Evolutionary conservation across 2,113 vertebrate species (phyloP), one percentile per base, ranked within the genome.

Genomic region (Limanda limanda): DNA sequence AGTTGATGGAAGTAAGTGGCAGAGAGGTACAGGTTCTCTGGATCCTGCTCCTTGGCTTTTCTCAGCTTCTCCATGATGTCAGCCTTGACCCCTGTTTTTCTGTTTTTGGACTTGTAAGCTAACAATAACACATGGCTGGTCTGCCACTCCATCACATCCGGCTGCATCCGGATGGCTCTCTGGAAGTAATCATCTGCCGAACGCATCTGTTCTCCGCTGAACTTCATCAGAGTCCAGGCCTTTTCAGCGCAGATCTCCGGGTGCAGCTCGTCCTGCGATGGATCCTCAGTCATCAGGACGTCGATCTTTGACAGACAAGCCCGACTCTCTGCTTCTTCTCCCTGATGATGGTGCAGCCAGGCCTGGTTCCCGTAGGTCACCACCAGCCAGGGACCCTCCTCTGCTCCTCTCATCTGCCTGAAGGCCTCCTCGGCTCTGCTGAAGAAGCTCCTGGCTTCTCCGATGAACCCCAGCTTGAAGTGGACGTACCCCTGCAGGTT

Each of bases 211-310:
- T 71, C 47, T 20, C 2, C 5, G 5, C 31, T 11, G 10, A 90
- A 83, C 17, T 71, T 82, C 83, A 89, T 86, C 63, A 91, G 75
- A 2, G 81, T 87, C 88, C 88, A 90, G 68, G 85, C 90, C n/a
- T 89, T 90, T 40, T 91, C 90, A 18, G 86, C 88, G 6, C 27
- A 82, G 71, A 89, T 47, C 63, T 90, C 88, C 3, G 81, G 52
- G 13, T 89, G 84, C 58, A 79, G 79, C 37, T 84, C 69, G 0
- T 64, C 79, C 48, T 68, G 74, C 52, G 71, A 42, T 4, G 82
- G 87, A n/a, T 81, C 27, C 47, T 85, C 8, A 0, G 18, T 54
- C n/a, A n/a, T n/a, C 47, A 91, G 86, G 7, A 2, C 17, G 0
- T 79, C 70, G 1, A 87, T 59, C 76, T 85, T 83, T 47, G 75